Conservation (phyloP, 2,797 vertebrate species). For the Decapterus maruadsi region DNA sequence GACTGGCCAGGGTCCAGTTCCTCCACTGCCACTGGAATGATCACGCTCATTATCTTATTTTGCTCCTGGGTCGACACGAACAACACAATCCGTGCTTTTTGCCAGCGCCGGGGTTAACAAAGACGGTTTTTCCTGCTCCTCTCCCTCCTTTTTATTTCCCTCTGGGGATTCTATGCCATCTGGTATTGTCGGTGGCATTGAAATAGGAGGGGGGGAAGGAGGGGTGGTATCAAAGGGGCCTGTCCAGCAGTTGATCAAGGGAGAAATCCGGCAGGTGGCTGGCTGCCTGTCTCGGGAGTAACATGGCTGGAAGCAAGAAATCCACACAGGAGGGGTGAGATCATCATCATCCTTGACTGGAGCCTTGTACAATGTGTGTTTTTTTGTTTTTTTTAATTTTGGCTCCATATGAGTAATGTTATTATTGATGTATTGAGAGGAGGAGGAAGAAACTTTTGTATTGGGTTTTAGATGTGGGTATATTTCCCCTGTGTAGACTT, state of each 20-base stretch:
- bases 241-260: slow-evolving; percentile 75
- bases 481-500: slow-evolving; percentile 74
- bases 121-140: slow-evolving; percentile 32
- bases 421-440: slow-evolving; percentile 53
- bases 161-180: slow-evolving; percentile 59
- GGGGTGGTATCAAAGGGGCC: slow-evolving; percentile 66
- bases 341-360: slow-evolving; percentile 29
- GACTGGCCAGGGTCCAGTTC: slow-evolving; percentile 61
- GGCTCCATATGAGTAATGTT: slow-evolving; percentile 49
- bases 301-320: slow-evolving; percentile 57
- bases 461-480: slow-evolving; percentile 50
- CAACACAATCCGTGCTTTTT: slow-evolving; percentile 47
- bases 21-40: slow-evolving; percentile 57
- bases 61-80: slow-evolving; percentile 65
- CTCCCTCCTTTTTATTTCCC: slow-evolving; percentile 41
- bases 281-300: slow-evolving; percentile 53
- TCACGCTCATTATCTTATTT: slow-evolving; percentile 78
- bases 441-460: slow-evolving; percentile 24
- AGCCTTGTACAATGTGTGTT: slow-evolving; percentile 49
- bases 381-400: slow-evolving; percentile 9
- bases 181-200: slow-evolving; percentile 54
- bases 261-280: slow-evolving; percentile 70
- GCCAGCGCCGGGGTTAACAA: slow-evolving; percentile 42
- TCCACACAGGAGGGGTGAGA: slow-evolving; percentile 22
- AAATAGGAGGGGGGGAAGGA: slow-evolving; percentile 13